Conservation (phyloP, 2,888 invertebrate genomes). For the Mythimna impura region DNA sequence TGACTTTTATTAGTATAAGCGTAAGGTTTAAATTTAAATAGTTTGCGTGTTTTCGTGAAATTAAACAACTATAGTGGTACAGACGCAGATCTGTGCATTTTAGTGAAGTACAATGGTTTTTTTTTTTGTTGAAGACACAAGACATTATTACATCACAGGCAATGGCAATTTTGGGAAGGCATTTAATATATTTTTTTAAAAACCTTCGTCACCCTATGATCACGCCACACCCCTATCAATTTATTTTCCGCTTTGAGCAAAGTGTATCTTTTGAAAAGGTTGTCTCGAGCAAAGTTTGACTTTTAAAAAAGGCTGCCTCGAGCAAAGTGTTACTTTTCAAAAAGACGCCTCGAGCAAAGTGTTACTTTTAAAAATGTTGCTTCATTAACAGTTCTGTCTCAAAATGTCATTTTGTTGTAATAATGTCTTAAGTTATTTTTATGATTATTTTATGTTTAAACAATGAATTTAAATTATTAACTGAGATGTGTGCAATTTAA, state of each 20-base stretch:
- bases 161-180: background rate
- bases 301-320: background rate
- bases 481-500: background rate
- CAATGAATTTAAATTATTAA: constrained; percentile 10
- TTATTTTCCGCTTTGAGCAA: background rate
- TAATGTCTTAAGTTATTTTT: constrained; percentile 17
- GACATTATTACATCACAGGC: constrained; percentile 1
- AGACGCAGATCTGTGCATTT: constrained; percentile 6
- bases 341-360: too few species aligned
- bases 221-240: too few species aligned
- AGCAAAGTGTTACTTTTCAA: too few species aligned
- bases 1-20: background rate
- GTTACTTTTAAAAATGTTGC: constrained; percentile 2
- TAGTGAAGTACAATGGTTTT: constrained; percentile 38
- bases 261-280: too few species aligned
- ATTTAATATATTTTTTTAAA: too few species aligned
- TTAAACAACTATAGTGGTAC: background rate
- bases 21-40: constrained; percentile 11
- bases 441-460: background rate
- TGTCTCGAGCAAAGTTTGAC: too few species aligned
- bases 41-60: constrained; percentile 18
- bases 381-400: background rate
- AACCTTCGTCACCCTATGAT: too few species aligned
- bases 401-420: background rate
- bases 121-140: background rate